Base-by-base conservation (phyloP, 30 jellyfish, hydroid and myxozoan species). In the Cassiopea xamachana region DNA sequence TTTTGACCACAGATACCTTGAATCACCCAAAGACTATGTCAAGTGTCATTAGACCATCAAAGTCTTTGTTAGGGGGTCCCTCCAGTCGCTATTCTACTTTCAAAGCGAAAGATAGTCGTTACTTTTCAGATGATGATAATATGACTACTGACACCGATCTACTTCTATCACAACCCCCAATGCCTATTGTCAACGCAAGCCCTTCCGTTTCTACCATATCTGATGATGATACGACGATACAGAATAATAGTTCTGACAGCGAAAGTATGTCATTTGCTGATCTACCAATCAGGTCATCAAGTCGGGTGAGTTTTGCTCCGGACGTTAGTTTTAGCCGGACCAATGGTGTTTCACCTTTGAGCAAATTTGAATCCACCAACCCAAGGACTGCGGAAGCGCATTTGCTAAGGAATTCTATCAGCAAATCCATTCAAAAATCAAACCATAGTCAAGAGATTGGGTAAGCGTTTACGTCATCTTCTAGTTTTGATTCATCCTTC, bases 151-250 rank as follows among this genome's bases (percentile, higher is more conserved):
- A 91, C 73, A 91, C 97, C 13, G 94, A 91, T 44, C 5, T 91
- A 59, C 86, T 91, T 49, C 81, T 91, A 62, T 15, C 75, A 27
- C 94, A 91, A 77, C 94, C 97, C 6, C 97, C 97, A 16, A 84
- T 91, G 94, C 97, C 97, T 2, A 73, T 91, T 18, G 97, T 91
- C 7, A 84, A 91, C 85, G 97, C 97, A n/a, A 91, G 97, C 59
- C 97, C 97, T 7, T 91, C 97, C 19, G 68, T 91, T 18, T 76
- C 94, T 3, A 84, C 97, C 3, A 79, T 91, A 2, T 91, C 97
- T 44, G 97, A 79, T 69, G 93, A 85, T 48, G 89, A 61, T 47
- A 71, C 88, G 64, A 82, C 91, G 14, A 68, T 82, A 1, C 61
- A 44, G 48, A 90, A 69, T 43, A 60, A 82, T 46, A 82, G 79